Evolutionary conservation across 1,140 invertebrate genomes (phyloP), one percentile per base, ranked within the genome.

Genomic region (Samia ricini): DNA sequence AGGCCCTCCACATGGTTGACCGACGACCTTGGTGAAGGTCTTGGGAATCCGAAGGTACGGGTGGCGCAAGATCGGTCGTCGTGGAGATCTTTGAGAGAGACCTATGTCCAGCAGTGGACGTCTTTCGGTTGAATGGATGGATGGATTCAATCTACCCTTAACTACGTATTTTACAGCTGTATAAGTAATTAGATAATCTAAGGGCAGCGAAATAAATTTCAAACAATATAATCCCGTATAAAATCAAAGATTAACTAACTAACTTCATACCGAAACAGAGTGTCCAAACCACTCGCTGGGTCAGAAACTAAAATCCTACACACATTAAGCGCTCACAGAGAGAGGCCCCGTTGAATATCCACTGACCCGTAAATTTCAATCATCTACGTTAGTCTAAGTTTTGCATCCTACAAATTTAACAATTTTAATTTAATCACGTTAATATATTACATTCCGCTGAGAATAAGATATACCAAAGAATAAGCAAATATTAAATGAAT

Each of bases 341-440:
- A n/a, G n/a, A n/a, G n/a, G 4, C 33, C 33, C 1, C 33, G 33
- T 42, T 12, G 33, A 12, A 42, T 42, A 42, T 42, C 15, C 7
- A 42, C 33, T 42, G 33, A 42, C 33, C 33, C 33, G 33, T 42
- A 42, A 42, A 42, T 42, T 42, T 42, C 33, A 42, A 42, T 42
- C 33, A 15, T 42, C 8, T 15, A 15, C 12, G 33, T 15, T 0
- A 42, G 33, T 42, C 33, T 42, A 42, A 42, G 33, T 42, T 42
- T 42, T 15, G 12, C 33, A 42, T 10, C 12, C 33, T 15, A 42
- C 10, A 42, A 3, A 15, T 3, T 42, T 42, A 42, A 12, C 33
- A 10, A 42, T 42, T 42, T 12, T 15, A 42, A 12, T 42, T 15
- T 5, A 15, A 42, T 10, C n/a, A 42, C 12, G 33, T 42, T 15